Percentiles rank a stretch among this genome's conserved stretches.
These are phyloP conservation scores for Nematostella vectensis DNA, from an alignment of 92 coral and sea anemone genomes.

Conservation along the genomic window DNA sequence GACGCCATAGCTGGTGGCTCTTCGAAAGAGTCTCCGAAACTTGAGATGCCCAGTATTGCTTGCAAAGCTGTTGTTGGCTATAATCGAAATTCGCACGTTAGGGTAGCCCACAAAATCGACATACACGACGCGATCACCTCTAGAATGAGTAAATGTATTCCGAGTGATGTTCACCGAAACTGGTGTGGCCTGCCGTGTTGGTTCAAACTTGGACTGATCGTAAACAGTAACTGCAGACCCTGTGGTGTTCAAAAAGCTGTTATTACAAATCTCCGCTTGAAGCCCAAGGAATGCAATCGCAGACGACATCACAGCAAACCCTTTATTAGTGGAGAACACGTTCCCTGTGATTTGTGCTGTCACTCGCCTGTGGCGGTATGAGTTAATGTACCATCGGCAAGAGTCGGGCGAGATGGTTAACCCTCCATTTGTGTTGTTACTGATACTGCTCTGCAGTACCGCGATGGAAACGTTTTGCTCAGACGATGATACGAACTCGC, in stretches of 20 bases:
- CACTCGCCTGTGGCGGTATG: conserved; percentile 11
- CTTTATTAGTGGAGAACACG: conserved; percentile 22
- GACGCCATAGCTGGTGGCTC: conserved; percentile 25
- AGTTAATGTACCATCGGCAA: conserved; percentile 6
- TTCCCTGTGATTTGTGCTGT: conserved; percentile 8
- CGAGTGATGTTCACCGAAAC: conserved; percentile 16
- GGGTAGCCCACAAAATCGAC: conserved; percentile 29
- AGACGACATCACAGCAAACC: conserved; percentile 13
- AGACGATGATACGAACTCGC: conserved; percentile 10
- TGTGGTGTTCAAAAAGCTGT: conserved; percentile 35
- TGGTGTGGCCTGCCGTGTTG: conserved; percentile 6
- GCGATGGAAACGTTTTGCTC: conserved; percentile 24
- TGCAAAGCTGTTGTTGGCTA: conserved; percentile 24
- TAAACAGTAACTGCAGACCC: conserved; percentile 20
- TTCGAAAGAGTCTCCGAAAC: conserved; percentile 28
- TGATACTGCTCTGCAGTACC: conserved; percentile 16
- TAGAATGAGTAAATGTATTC: conserved; percentile 28
- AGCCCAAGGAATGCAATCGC: conserved; percentile 18
- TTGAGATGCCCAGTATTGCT: conserved; percentile 10
- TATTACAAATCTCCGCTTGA: conserved; percentile 19
- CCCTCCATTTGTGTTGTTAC: conserved; percentile 35
- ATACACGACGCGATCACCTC: conserved; percentile 32
- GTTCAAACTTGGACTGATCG: conserved; percentile 1
- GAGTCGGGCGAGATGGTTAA: conserved; percentile 23
- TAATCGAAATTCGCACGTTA: conserved; percentile 11